Evolutionary conservation across 2,888 invertebrate genomes (phyloP), one percentile per base, ranked within the genome.

Genomic region (Chesias legatella): DNA sequence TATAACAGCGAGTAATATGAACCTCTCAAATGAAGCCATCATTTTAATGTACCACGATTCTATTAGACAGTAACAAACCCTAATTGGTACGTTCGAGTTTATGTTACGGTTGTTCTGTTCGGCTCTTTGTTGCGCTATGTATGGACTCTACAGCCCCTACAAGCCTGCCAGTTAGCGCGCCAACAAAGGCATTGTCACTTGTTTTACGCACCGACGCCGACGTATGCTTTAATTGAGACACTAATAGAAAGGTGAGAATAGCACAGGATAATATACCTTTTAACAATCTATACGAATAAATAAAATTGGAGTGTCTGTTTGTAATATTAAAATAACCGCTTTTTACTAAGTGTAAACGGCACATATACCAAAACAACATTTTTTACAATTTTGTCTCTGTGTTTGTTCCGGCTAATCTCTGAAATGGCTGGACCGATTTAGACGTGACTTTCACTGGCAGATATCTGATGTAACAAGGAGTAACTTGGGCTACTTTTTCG

Each of bases 41-140:
- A 51, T 50, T 55, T 50, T 51, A 56, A 17, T 47, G 54, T 60
- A 62, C 56, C 59, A 66, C 61, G 57, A 57, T 56, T 57, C 46
- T 48, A 45, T 31, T 35, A 47, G 26, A 31, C 39, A 40, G 43
- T 46, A 46, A 47, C 51, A 50, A 51, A 29, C 43, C 54, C 39
- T 56, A 56, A 61, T 63, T 55, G 56, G 43, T 45, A 56, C 45
- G 53, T 56, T 53, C 49, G 44, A 46, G 44, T 62, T 49, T 39
- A 41, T 44, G 55, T 56, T 53, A 37, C 53, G 35, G 2, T 10
- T 5, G 11, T 33, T 43, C 7, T 29, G 28, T 21, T n/a, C 29
- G 24, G 24, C 22, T n/a, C 21, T 17, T 36, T 26, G 30, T 29
- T 29, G 2, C 8, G 5, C 7, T 21, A 7, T 30, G 30, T 11